Evolutionary conservation across 2,888 invertebrate species (phyloP).

Genomic region (Drosophila setosimentum): DNA sequence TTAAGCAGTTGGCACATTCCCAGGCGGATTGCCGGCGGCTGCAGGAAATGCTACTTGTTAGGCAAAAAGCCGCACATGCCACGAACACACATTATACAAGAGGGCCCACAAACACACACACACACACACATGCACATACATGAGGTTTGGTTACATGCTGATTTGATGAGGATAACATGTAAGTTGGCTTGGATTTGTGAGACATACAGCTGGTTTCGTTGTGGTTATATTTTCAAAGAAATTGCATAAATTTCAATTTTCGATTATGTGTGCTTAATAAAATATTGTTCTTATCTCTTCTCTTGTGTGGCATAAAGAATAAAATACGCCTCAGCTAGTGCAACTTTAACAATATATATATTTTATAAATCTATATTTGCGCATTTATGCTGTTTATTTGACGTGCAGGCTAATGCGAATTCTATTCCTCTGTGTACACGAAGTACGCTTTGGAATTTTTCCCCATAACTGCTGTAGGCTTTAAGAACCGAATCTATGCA

Average conservation of each 20-base stretch:
- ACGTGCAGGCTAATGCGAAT: constrained; percentile 15
- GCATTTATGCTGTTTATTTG: constrained; percentile 15
- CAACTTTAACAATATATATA: constrained; percentile 22
- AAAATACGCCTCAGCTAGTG: constrained; percentile 9
- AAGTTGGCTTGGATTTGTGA: constrained; percentile 59
- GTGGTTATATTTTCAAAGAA: constrained; percentile 45
- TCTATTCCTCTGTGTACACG: neutral
- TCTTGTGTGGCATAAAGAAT: constrained; percentile 18
- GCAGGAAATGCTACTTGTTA: constrained; percentile 70
- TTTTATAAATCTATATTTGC: constrained; percentile 3
- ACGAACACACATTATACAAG: constrained; percentile 49
- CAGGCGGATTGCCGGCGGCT: constrained; percentile 62
- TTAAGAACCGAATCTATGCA: neutral
- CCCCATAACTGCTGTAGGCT: constrained; percentile 1
- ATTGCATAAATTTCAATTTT: constrained; percentile 76
- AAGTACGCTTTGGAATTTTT: neutral
- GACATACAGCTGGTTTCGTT: constrained; percentile 23
- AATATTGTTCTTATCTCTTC: constrained; percentile 62
- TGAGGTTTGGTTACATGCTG: constrained; percentile 41
- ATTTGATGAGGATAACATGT: constrained; percentile 65
- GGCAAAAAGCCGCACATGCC: constrained; percentile 64
- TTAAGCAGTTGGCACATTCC: constrained; percentile 68
- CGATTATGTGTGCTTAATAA: constrained; percentile 73
- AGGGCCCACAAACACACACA: constrained; percentile 11
- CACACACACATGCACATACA: constrained; percentile 1